These are phyloP conservation scores for Saturnia pavonia DNA, from an alignment of 2,888 invertebrate genomes.

Conservation along the genomic window DNA sequence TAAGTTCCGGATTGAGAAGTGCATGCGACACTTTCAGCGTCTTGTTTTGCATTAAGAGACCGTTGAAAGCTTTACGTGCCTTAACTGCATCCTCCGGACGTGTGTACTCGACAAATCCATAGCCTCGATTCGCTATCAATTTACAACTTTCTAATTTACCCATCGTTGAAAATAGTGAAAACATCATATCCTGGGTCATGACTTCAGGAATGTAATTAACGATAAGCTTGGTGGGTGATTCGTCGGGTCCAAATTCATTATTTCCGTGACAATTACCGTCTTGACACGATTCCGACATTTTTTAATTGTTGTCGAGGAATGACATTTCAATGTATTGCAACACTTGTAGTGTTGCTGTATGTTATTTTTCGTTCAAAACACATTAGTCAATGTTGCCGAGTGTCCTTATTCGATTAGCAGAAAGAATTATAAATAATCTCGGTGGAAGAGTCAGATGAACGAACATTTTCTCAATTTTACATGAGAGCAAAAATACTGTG, in stretches of 20 bases:
- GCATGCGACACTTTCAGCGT: slow-evolving; percentile 80
- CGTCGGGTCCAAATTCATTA: slow-evolving; percentile 79
- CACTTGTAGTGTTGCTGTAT: slow-evolving; percentile 54
- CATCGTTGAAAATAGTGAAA: slow-evolving; percentile 80
- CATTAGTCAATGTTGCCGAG: not conserved
- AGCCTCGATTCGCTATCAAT: slow-evolving; percentile 80
- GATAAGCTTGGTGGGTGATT: slow-evolving; percentile 82
- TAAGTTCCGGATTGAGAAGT: slow-evolving; percentile 75
- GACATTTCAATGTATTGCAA: slow-evolving; percentile 63
- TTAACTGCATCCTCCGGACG: slow-evolving; percentile 77
- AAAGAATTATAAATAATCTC: too few relatives aligned
- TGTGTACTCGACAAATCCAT: slow-evolving; percentile 81
- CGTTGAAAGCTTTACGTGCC: slow-evolving; percentile 78
- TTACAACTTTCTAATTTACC: slow-evolving; percentile 82
- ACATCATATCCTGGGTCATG: slow-evolving; percentile 83
- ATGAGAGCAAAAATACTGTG: too few relatives aligned
- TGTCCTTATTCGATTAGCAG: not conserved
- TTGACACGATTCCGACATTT: slow-evolving; percentile 83
- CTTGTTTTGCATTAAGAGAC: slow-evolving; percentile 80
- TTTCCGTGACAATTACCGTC: slow-evolving; percentile 82
- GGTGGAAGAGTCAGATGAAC: too few relatives aligned
- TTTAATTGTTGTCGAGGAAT: slow-evolving; percentile 82
- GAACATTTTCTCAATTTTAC: too few relatives aligned
- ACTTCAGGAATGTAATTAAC: slow-evolving; percentile 83
- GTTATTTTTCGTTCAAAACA: slow-evolving; percentile 24